A percentile compares a stretch with the other conserved stretches of the same genome.
phyloP scores from a whole-genome alignment of 2,888 invertebrate species.

The Caenorhabditis afra region DNA sequence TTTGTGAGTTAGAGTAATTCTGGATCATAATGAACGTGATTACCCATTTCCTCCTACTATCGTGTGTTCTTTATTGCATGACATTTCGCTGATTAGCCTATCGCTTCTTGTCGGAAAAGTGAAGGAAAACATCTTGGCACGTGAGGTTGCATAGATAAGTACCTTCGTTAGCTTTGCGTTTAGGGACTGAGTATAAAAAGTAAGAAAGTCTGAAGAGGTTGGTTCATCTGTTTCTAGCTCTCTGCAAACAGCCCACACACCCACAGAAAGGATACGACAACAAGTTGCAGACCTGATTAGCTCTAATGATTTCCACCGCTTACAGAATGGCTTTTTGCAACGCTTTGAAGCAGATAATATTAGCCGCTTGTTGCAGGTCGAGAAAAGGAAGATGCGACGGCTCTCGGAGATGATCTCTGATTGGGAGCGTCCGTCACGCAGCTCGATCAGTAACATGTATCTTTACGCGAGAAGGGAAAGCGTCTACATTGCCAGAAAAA shows the following conservation, averaged over 20 bases:
- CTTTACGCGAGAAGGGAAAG: constrained; percentile 78
- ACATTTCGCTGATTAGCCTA: constrained; percentile 31
- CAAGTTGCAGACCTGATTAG: constrained; percentile 42
- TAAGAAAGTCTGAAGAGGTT: constrained; percentile 20
- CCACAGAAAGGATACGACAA: constrained; percentile 12
- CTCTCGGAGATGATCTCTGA: constrained; percentile 79
- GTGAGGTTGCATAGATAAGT: constrained; percentile 53
- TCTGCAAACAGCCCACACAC: constrained; percentile 22
- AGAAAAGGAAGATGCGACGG: constrained; percentile 77
- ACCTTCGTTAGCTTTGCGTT: constrained; percentile 51
- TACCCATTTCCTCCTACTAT: constrained; percentile 34
- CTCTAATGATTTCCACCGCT: constrained; percentile 38
- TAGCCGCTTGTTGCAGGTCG: constrained; percentile 61
- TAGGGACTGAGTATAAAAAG: constrained; percentile 22
- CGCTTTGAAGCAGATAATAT: constrained; percentile 7
- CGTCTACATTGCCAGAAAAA: constrained; percentile 80
- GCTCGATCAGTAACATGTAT: constrained; percentile 76
- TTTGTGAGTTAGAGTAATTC: constrained; percentile 55
- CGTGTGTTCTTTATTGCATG: constrained; percentile 55
- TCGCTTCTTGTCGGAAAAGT: constrained; percentile 1
- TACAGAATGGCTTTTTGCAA: constrained; percentile 44
- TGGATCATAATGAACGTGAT: constrained; percentile 6
- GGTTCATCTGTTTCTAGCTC: constrained; percentile 23
- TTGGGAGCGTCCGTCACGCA: constrained; percentile 78
- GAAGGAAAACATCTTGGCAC: constrained; percentile 15